Evolutionary conservation across 2,888 invertebrate species (phyloP).

Genomic region (Rotaria sp.): DNA sequence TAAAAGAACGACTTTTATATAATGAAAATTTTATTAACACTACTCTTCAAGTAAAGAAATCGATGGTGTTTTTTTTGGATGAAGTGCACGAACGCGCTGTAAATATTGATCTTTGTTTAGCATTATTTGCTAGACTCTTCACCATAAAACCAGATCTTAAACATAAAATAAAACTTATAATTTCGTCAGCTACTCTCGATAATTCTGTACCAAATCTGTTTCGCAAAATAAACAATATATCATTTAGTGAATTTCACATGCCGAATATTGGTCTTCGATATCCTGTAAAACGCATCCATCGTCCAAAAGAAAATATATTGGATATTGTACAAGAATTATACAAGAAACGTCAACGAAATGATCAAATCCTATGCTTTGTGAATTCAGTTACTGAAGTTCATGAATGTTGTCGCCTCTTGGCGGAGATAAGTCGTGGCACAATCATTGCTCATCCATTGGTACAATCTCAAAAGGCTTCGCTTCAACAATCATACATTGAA

Average conservation of each 20-base stretch:
- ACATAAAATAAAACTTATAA: background rate
- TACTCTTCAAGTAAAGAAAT: background rate
- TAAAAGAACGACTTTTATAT: background rate
- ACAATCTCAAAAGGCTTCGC: background rate
- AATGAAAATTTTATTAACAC: background rate
- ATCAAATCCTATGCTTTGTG: background rate
- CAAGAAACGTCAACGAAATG: background rate
- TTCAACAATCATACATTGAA: background rate
- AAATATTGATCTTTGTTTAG: background rate
- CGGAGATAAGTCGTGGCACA: background rate
- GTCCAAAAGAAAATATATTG: background rate
- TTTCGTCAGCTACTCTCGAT: background rate
- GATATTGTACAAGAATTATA: background rate
- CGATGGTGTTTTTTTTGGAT: background rate
- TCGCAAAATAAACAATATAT: no score
- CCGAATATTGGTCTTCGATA: background rate
- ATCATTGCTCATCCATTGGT: background rate
- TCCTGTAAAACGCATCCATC: background rate
- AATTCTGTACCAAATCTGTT: background rate
- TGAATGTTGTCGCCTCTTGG: background rate
- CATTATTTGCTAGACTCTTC: background rate
- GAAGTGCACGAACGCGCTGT: background rate
- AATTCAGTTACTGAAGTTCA: background rate
- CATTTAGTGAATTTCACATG: background rate
- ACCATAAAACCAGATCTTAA: background rate